Percentiles rank a stretch among this genome's conserved stretches.
Evolutionary conservation across 2,888 invertebrate genomes (phyloP).

Genomic region (Pristionchus maxplancki): DNA sequence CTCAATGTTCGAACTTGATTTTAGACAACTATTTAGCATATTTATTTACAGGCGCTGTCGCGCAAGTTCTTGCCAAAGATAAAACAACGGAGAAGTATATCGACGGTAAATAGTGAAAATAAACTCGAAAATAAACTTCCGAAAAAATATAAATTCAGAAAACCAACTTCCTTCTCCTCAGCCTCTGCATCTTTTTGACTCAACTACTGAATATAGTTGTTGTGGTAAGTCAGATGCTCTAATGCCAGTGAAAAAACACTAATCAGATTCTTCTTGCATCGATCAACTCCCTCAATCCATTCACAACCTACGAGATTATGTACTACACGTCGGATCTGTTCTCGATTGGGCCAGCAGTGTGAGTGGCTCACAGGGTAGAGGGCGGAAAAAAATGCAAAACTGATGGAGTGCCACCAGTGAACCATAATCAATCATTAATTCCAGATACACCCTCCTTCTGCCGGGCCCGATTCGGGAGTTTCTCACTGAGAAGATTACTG

Average conservation of each 20-base stretch:
- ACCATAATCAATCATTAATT: no score
- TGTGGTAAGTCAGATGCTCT: neutral
- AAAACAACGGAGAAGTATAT: neutral
- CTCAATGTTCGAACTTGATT: neutral
- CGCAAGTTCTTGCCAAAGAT: neutral
- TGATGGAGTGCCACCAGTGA: no score
- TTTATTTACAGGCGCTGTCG: neutral
- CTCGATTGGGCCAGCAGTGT: neutral
- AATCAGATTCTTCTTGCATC: neutral
- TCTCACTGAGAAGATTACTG: neutral
- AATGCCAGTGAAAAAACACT: neutral
- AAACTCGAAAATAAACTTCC: neutral
- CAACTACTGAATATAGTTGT: neutral
- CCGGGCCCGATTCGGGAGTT: neutral
- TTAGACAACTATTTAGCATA: neutral
- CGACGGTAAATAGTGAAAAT: neutral
- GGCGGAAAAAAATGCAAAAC: neutral
- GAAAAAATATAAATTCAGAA: no score
- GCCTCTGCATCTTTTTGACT: neutral
- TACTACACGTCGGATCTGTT: neutral
- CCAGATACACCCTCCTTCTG: neutral
- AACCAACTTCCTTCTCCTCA: neutral
- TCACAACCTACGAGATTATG: neutral
- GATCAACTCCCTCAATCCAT: neutral
- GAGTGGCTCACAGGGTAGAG: neutral